Conservation (phyloP, 2,888 invertebrate species). For the Lepidocyrtoides sp. region DNA sequence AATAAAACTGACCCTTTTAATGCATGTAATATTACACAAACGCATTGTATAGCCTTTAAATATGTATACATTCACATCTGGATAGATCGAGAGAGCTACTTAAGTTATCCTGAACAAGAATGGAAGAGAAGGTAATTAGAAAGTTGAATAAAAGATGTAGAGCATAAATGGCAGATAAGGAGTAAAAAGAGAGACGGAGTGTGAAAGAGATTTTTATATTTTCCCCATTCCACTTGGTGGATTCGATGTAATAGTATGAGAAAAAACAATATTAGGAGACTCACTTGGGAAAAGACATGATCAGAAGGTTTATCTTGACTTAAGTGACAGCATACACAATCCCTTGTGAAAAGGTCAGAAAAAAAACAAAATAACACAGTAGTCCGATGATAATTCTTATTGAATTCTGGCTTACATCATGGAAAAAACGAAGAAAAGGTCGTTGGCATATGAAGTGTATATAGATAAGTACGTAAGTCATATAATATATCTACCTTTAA, state of each 20-base stretch:
- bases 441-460: not conserved
- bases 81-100: no score
- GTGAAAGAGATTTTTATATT: not conserved
- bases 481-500: not conserved
- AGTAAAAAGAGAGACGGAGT: not conserved
- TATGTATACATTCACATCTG: no score
- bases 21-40: no score
- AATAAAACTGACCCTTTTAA: no score
- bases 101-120: not conserved
- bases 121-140: constrained; percentile 44
- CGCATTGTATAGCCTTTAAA: no score
- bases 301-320: constrained; percentile 49
- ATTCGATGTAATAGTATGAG: not conserved
- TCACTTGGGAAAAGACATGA: constrained; percentile 16
- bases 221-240: constrained; percentile 20
- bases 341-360: constrained; percentile 33
- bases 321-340: constrained; percentile 28
- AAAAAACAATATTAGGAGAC: constrained; percentile 36
- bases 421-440: constrained; percentile 4
- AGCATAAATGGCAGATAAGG: constrained; percentile 50
- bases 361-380: constrained; percentile 4
- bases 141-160: constrained; percentile 63
- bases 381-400: constrained; percentile 36
- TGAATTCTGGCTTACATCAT: constrained; percentile 26
- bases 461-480: not conserved